A percentile compares a stretch with the other conserved stretches of the same genome.
phyloP scores from a whole-genome alignment of 2,888 invertebrate genomes.

The Patella pellucida region DNA sequence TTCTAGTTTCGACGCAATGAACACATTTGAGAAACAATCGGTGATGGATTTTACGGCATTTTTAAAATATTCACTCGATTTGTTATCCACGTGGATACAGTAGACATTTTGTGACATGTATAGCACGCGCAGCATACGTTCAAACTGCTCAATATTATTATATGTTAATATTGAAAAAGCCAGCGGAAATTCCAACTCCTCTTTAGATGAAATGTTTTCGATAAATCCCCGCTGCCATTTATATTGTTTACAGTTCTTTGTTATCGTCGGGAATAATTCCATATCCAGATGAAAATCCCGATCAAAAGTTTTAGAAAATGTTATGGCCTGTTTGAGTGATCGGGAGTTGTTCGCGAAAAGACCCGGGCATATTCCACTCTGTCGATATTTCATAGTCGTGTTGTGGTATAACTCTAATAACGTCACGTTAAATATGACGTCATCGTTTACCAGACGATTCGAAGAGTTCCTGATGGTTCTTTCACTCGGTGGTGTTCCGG shows the following conservation, averaged over 20 bases:
- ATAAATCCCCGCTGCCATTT: not conserved
- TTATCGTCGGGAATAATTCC: not conserved
- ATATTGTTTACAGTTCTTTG: not conserved
- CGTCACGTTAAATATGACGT: not conserved
- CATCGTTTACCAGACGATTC: too few relatives aligned
- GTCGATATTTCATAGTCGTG: not conserved
- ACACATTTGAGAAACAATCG: slow-evolving; percentile 65
- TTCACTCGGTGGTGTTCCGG: too few relatives aligned
- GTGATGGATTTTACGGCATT: slow-evolving; percentile 42
- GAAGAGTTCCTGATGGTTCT: too few relatives aligned
- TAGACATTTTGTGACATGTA: slow-evolving; percentile 67
- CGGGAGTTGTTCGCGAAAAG: not conserved
- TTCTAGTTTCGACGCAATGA: slow-evolving; percentile 55
- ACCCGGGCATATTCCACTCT: not conserved
- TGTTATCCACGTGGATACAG: slow-evolving; percentile 67
- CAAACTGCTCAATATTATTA: slow-evolving; percentile 58
- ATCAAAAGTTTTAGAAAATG: not conserved
- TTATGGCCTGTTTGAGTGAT: not conserved
- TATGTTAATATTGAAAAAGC: slow-evolving; percentile 64
- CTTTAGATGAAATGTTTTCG: slow-evolving; percentile 19
- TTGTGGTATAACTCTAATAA: not conserved
- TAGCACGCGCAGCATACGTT: slow-evolving; percentile 56
- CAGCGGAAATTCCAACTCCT: slow-evolving; percentile 56
- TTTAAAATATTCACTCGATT: slow-evolving; percentile 39
- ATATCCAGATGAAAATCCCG: not conserved